Conservation (phyloP, 2,888 invertebrate species). For the Myopa testacea region DNA sequence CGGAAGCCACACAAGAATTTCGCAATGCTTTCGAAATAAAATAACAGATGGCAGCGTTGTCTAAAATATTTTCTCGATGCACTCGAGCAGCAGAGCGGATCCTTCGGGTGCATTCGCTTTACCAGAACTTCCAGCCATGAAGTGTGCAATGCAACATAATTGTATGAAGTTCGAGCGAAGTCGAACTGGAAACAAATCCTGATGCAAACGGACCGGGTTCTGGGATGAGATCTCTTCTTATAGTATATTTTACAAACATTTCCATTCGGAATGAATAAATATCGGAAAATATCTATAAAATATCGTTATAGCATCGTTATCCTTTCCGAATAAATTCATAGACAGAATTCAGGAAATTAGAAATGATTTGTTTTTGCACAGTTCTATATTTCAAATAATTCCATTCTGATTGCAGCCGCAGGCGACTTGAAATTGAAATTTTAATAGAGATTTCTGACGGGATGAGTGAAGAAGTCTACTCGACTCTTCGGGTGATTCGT, state of each 20-base stretch:
- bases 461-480: too few species aligned
- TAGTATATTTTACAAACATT: too few species aligned
- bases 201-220: too few species aligned
- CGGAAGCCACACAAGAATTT: too few species aligned
- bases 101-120: background rate
- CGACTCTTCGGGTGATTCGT: too few species aligned
- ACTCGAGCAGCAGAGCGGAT: background rate
- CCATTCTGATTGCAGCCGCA: background rate
- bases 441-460: background rate
- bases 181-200: too few species aligned
- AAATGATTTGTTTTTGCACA: background rate
- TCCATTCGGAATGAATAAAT: too few species aligned
- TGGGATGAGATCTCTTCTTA: too few species aligned
- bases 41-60: background rate
- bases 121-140: background rate
- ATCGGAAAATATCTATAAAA: background rate
- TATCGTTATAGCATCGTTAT: too few species aligned
- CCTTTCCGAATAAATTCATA: too few species aligned
- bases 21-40: background rate
- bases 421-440: slow-evolving; percentile 16
- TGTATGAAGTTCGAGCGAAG: too few species aligned
- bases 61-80: background rate
- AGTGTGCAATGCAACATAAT: slow-evolving; percentile 25
- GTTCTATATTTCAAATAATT: background rate
- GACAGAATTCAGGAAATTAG: background rate